A percentile compares a stretch with the other conserved stretches of the same genome.
phyloP scores from a whole-genome alignment of 2,113 vertebrate species.

The Urocitellus parryii region DNA sequence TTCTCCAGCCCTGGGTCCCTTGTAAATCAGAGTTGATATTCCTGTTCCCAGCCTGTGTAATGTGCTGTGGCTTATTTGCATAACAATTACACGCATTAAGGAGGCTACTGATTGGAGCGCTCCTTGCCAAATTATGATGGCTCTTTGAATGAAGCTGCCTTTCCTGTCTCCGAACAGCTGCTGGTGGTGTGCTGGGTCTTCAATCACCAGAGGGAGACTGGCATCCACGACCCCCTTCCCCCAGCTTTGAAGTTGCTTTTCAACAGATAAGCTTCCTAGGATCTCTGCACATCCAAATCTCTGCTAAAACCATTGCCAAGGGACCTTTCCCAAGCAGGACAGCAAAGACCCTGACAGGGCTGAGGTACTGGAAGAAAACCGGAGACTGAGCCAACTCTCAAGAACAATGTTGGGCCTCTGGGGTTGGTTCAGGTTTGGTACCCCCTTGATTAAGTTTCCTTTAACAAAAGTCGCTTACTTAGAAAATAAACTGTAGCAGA shows the following conservation, averaged over 20 bases:
- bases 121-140: constrained; percentile 65
- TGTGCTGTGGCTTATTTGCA: constrained; percentile 61
- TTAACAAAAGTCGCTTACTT: background rate
- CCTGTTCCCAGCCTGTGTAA: constrained; percentile 7
- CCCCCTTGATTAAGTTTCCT: background rate
- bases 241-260: background rate
- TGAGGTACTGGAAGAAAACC: background rate
- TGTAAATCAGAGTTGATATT: constrained; percentile 46
- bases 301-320: background rate
- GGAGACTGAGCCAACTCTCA: background rate
- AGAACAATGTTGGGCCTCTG: too few species aligned
- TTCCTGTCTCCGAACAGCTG: constrained; percentile 34
- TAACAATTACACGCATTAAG: constrained; percentile 60
- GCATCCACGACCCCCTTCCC: rapidly evolving
- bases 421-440: too few species aligned
- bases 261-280: background rate
- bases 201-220: background rate
- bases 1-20: background rate
- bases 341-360: background rate
- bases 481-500: background rate
- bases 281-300: background rate
- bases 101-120: constrained; percentile 62
- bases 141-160: constrained; percentile 49
- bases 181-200: background rate
- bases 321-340: background rate